Conservation (phyloP, 2,888 invertebrate genomes). For the Amiota communis region DNA sequence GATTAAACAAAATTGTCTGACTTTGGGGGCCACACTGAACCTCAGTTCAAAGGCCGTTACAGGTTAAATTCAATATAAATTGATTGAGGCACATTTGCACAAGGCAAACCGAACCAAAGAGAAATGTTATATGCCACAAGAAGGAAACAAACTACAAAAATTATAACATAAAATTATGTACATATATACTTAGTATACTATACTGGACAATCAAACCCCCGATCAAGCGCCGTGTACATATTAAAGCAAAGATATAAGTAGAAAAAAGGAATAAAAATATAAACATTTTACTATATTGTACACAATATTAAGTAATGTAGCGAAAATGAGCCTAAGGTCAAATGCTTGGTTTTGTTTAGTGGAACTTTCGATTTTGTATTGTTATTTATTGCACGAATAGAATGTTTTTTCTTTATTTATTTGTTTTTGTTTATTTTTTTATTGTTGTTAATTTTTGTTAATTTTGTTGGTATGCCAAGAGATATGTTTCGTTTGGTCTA, state of each 20-base stretch:
- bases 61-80: conserved; percentile 64
- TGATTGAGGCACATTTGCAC: conserved; percentile 51
- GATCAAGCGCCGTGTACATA: no score
- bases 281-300: no score
- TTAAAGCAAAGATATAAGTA: conserved; percentile 8
- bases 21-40: conserved; percentile 54
- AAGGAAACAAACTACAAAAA: background rate
- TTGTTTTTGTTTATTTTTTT: background rate
- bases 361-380: conserved; percentile 29
- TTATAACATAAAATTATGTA: background rate
- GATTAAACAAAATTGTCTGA: conserved; percentile 63
- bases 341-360: background rate
- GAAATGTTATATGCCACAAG: conserved; percentile 7
- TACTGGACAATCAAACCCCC: background rate
- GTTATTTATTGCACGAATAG: conserved; percentile 35
- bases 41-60: conserved; percentile 51
- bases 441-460: no score
- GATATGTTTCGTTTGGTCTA: conserved; percentile 5
- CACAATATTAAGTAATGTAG: conserved; percentile 28
- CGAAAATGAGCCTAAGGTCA: conserved; percentile 41
- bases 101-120: conserved; percentile 16
- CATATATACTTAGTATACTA: background rate
- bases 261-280: conserved; percentile 5
- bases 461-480: no score
- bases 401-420: conserved; percentile 10